Base-by-base conservation (phyloP, 2,888 invertebrate genomes). In the Kryphioiulus occultus region DNA sequence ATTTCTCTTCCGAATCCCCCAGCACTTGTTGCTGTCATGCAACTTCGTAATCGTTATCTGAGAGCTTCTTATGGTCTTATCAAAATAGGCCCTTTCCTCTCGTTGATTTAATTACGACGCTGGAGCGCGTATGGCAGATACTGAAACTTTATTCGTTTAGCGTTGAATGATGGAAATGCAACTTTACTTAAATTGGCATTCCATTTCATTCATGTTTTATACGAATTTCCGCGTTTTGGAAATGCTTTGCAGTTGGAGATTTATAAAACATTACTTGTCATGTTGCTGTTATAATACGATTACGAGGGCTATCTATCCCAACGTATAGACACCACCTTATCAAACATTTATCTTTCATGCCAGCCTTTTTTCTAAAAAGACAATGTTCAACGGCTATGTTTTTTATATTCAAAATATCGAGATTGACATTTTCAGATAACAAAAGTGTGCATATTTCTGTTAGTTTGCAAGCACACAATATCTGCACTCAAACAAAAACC, bases 111-210 rank as follows among this genome's bases (percentile, higher is more conserved):
- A 59, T 59, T 59, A 59, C n/a, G 7, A n/a, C 5, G 35, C 35
- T n/a, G 53, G 19, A 59, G 53, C 17, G 2, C 53, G 53, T 59
- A 59, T 59, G 53, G 53, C 53, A 59, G 53, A 59, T 59, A 1
- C n/a, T 12, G 12, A n/a, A 59, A 59, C 53, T 59, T 59, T 19
- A n/a, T 59, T 59, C 53, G 53, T 59, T 59, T 59, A 59, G 9
- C 19, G 47, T 59, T n/a, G 53, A 59, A 59, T 59, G 53, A 59
- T 59, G 53, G 53, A 59, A 59, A 59, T 59, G 53, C 53, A 59
- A 17, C 53, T 59, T 59, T n/a, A 59, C 53, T 5, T 59, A 59
- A 59, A 59, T 59, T 59, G 53, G 53, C 53, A 59, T n/a, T 19
- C 53, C n/a, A 5, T 59, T 59, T 59, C 53, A 59, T 59, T 59